Base-by-base conservation (phyloP, 92 coral and sea anemone species). In the Phenganax stokvisi region DNA sequence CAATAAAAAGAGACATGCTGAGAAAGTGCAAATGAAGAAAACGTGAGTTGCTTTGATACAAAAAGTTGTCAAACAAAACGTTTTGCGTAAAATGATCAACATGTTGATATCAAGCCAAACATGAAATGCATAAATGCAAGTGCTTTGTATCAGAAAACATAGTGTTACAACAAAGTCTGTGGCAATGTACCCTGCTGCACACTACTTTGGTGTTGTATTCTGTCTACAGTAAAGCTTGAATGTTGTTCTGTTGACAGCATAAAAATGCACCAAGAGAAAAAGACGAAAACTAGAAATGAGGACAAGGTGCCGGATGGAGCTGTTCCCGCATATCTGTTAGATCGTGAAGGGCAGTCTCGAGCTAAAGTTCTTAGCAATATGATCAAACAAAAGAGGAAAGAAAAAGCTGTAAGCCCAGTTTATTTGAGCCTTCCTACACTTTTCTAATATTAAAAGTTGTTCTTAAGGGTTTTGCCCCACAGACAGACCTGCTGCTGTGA, bases 1-100 rank as follows among this genome's bases (percentile, higher is more conserved):
- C 86, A 96, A 92, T 85, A 89, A 89, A 74, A 96, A 96, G 85
- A 87, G 99, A 31, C 99, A 91, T 75, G 91, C 96, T 17, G 99
- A 96, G 84, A 96, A 96, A 92, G 93, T 96, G 67, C 99, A 96
- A 85, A 96, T 96, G 97, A 96, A 96, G 53, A 96, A 96, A 79
- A 96, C 99, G 98, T 94, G 82, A 91, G 97, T 83, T n/a, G 58
- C 30, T 8, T 28, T 64, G 47, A 37, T 37, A 37, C 59, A 51
- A 51, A 11, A 52, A 79, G 12, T 6, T 79, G 12, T n/a, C 51
- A 28, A 8, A 75, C 8, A 11, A 56, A 13, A 17, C 29, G 51
- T 9, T 71, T 71, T 13, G 31, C 5, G 5, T 37, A 37, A 37
- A 37, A 37, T 5, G 5, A 37, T 37, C 3, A 37, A 5, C 47